phyloP scores from a whole-genome alignment of 2,888 invertebrate species.

The Clepsis dumicolana region DNA sequence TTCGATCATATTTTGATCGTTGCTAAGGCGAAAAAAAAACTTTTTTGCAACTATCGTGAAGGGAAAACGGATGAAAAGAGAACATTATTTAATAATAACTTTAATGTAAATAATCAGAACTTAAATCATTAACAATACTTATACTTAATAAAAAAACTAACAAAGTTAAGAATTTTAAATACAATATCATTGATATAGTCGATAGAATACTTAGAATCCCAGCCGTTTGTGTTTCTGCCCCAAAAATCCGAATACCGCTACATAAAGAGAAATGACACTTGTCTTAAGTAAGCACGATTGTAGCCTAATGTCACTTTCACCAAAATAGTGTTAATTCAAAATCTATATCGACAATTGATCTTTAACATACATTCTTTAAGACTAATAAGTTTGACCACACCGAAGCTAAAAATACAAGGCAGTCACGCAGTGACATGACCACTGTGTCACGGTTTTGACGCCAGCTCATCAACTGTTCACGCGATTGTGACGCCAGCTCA shows the following conservation, averaged over 20 bases:
- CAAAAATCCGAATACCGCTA: not conserved
- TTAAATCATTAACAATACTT: not conserved
- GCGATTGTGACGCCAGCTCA: no score
- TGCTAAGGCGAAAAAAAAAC: not conserved
- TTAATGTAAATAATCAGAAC: slow-evolving; percentile 3
- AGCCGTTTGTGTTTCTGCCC: not conserved
- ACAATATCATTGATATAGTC: not conserved
- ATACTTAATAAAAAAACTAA: not conserved
- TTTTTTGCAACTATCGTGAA: not conserved
- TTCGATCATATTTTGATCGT: not conserved
- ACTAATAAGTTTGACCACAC: no score
- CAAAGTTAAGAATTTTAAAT: not conserved
- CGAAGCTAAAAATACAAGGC: no score
- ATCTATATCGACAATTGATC: no score
- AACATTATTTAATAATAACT: slow-evolving; percentile 1
- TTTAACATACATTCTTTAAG: no score
- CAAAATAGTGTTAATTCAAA: no score
- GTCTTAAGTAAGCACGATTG: not conserved
- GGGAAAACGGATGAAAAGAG: not conserved
- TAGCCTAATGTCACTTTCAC: not conserved
- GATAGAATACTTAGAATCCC: not conserved
- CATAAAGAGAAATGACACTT: not conserved
- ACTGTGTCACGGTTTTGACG: no score
- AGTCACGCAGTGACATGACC: no score
- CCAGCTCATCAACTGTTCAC: no score